phyloP scores from a whole-genome alignment of 2,888 invertebrate genomes.

The Morpho helenor region DNA sequence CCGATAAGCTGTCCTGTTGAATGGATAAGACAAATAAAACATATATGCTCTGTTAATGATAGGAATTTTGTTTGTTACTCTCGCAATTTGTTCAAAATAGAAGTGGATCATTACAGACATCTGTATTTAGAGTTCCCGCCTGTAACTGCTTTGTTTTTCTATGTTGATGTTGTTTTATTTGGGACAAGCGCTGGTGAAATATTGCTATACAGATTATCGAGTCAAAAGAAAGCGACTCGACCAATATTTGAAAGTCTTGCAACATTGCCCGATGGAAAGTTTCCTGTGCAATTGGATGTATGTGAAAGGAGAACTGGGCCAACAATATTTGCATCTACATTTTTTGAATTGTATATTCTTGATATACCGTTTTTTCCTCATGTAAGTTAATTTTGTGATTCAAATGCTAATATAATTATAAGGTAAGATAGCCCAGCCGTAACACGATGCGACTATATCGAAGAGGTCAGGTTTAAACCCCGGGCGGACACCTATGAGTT shows the following conservation, averaged over 20 bases:
- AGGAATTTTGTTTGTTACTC: slow-evolving; percentile 63
- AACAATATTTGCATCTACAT: slow-evolving; percentile 52
- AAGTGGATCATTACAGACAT: slow-evolving; percentile 52
- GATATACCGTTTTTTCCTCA: slow-evolving; percentile 56
- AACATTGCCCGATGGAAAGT: slow-evolving; percentile 51
- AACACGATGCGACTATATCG: too few species aligned
- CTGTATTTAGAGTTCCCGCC: slow-evolving; percentile 61
- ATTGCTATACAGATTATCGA: slow-evolving; percentile 52
- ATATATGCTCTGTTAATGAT: slow-evolving; percentile 49
- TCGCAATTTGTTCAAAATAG: slow-evolving; percentile 56
- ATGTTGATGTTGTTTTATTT: slow-evolving; percentile 55
- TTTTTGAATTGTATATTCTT: slow-evolving; percentile 50
- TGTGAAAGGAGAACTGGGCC: slow-evolving; percentile 58
- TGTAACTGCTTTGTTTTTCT: slow-evolving; percentile 61
- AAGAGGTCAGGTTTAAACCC: too few species aligned
- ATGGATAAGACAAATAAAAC: slow-evolving; percentile 57
- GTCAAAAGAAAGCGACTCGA: slow-evolving; percentile 42
- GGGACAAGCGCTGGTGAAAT: slow-evolving; percentile 54
- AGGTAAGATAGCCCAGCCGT: too few species aligned
- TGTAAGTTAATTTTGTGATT: slow-evolving; percentile 42
- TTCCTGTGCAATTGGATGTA: slow-evolving; percentile 57
- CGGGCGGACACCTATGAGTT: too few species aligned
- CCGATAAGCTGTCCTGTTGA: slow-evolving; percentile 48
- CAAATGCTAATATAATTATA: too few species aligned
- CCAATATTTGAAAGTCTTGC: slow-evolving; percentile 54